These are phyloP conservation scores for Varroa destructor DNA, from an alignment of 1,140 invertebrate genomes.

Conservation along the genomic window DNA sequence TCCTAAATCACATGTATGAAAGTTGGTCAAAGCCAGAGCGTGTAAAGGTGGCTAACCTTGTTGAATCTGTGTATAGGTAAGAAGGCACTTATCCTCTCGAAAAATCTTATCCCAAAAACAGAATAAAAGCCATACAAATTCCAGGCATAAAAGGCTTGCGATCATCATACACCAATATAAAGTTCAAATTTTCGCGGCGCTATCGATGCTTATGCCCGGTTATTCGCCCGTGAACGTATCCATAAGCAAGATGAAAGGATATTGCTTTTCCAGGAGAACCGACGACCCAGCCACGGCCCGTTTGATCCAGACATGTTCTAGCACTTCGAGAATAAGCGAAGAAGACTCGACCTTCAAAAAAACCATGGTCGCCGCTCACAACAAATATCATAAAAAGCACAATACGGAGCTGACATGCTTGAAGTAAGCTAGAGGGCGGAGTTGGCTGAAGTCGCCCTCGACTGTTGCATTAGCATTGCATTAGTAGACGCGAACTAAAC, in stretches of 20 bases:
- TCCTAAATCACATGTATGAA: too few species aligned
- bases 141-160: too few species aligned
- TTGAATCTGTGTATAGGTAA: too few species aligned
- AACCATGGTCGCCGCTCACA: constrained; percentile 1
- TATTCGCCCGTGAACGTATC: background rate
- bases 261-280: background rate
- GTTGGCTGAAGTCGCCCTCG: background rate
- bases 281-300: background rate
- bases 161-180: too few species aligned
- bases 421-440: background rate
- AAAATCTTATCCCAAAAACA: too few species aligned
- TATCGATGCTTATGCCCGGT: too few species aligned
- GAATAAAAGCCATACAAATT: too few species aligned
- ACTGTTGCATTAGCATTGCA: constrained; percentile 5
- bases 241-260: background rate
- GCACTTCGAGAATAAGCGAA: background rate
- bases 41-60: too few species aligned
- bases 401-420: constrained; percentile 1
- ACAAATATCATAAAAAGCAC: constrained; percentile 2
- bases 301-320: background rate
- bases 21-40: too few species aligned
- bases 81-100: too few species aligned
- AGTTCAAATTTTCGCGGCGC: too few species aligned
- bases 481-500: background rate
- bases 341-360: background rate